Conservation (phyloP, 92 coral and sea anemone species). For the Zoanthus gigantus region DNA sequence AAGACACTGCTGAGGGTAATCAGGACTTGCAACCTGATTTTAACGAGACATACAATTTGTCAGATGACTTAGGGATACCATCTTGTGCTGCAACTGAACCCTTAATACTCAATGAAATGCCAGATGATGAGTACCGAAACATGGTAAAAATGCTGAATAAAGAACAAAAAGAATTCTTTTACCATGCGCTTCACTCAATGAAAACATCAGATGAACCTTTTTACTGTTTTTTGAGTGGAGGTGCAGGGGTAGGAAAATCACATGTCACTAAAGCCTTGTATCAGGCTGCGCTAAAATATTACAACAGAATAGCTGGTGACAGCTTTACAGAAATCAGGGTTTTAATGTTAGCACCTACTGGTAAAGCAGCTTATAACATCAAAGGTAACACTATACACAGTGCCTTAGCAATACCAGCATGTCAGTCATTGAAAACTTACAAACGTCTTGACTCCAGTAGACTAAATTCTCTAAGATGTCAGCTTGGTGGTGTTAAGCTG, state of each 20-base stretch:
- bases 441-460: slow-evolving; percentile 6
- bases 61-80: slow-evolving; percentile 46
- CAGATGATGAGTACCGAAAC: slow-evolving; percentile 19
- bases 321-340: slow-evolving; percentile 52
- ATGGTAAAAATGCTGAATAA: slow-evolving; percentile 32
- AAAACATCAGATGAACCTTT: slow-evolving; percentile 64
- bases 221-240: slow-evolving; percentile 59
- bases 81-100: slow-evolving; percentile 28
- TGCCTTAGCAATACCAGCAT: slow-evolving; percentile 9
- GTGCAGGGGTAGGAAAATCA: slow-evolving; percentile 75
- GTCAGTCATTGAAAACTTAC: slow-evolving; percentile 1
- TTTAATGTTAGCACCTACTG: slow-evolving; percentile 51
- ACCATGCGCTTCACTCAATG: slow-evolving; percentile 50
- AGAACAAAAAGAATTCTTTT: slow-evolving; percentile 53
- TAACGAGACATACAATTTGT: slow-evolving; percentile 24
- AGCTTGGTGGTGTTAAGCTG: slow-evolving; percentile 41
- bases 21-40: slow-evolving; percentile 47
- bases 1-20: slow-evolving; percentile 38
- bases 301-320: slow-evolving; percentile 66
- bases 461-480: slow-evolving; percentile 6
- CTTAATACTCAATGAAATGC: slow-evolving; percentile 27
- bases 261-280: slow-evolving; percentile 69
- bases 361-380: slow-evolving; percentile 4
- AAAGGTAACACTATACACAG: slow-evolving; percentile 1
- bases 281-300: slow-evolving; percentile 70